Conservation (phyloP, 2,888 invertebrate genomes). For the Nemotelus nigrinus region DNA sequence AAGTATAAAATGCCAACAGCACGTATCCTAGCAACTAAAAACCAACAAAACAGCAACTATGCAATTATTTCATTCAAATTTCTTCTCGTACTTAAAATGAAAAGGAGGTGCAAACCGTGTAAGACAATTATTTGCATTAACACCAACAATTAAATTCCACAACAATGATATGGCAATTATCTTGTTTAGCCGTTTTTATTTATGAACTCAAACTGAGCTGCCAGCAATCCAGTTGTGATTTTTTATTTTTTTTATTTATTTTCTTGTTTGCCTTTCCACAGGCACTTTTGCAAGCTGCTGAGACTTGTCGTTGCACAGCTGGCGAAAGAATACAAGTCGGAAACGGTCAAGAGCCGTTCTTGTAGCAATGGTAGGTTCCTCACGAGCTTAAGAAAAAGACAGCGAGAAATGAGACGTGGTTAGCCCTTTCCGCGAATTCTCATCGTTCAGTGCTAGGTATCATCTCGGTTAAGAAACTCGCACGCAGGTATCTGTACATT, state of each 20-base stretch:
- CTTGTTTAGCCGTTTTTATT: constrained; percentile 44
- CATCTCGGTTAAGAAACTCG: constrained; percentile 18
- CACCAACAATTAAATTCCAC: constrained; percentile 46
- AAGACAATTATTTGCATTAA: constrained; percentile 54
- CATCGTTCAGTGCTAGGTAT: constrained; percentile 13
- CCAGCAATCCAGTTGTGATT: constrained; percentile 27
- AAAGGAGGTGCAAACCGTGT: constrained; percentile 57
- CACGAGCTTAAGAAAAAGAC: neutral
- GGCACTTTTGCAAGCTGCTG: neutral
- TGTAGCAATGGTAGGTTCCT: neutral
- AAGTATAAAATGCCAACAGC: too few species aligned
- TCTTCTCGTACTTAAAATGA: neutral
- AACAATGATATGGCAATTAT: constrained; percentile 46
- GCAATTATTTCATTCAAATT: too few species aligned
- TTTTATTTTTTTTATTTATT: neutral
- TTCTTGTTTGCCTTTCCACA: neutral
- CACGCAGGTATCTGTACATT: constrained; percentile 7
- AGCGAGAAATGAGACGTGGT: neutral
- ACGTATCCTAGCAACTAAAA: too few species aligned
- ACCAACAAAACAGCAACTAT: too few species aligned
- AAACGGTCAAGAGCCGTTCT: neutral
- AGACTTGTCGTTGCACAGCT: constrained; percentile 13
- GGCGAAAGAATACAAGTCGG: constrained; percentile 18
- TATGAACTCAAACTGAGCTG: constrained; percentile 28
- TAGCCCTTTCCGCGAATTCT: constrained; percentile 14